Conservation (phyloP, 1,140 invertebrate species). For the Frieseomelitta varia region DNA sequence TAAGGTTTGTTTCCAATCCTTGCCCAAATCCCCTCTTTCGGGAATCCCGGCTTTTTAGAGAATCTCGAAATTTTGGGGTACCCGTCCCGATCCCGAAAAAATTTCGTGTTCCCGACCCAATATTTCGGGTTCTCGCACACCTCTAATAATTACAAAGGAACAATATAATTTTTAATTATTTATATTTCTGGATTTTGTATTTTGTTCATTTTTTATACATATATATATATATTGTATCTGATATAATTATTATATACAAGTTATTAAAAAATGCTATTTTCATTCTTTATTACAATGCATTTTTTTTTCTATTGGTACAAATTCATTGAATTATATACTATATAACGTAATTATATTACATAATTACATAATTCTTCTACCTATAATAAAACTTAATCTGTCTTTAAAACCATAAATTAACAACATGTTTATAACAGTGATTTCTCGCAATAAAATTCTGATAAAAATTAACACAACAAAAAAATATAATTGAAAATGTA, state of each 20-base stretch:
- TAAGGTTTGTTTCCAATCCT: too few relatives aligned
- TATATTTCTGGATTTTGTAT: not conserved
- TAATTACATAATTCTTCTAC: not conserved
- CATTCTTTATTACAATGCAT: not conserved
- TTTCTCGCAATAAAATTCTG: constrained; percentile 14
- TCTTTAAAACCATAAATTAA: constrained; percentile 4
- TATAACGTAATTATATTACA: too few relatives aligned
- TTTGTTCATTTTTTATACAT: not conserved
- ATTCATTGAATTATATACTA: not conserved
- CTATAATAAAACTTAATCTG: not conserved
- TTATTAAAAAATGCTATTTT: not conserved
- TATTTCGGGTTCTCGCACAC: too few relatives aligned
- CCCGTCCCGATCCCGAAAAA: too few relatives aligned
- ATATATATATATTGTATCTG: not conserved
- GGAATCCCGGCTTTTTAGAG: too few relatives aligned
- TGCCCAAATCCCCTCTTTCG: too few relatives aligned
- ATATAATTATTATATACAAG: not conserved
- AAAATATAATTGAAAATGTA: not conserved
- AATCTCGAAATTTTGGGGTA: too few relatives aligned
- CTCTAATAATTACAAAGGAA: constrained; percentile 2
- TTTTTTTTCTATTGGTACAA: constrained; percentile 15
- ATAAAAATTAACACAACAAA: constrained; percentile 21
- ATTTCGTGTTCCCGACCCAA: too few relatives aligned
- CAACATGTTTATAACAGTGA: not conserved
- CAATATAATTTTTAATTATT: not conserved